A percentile compares a stretch with the other conserved stretches of the same genome.
phyloP scores from a whole-genome alignment of 2,888 invertebrate genomes.

The Dasysyrphus albostriatus region DNA sequence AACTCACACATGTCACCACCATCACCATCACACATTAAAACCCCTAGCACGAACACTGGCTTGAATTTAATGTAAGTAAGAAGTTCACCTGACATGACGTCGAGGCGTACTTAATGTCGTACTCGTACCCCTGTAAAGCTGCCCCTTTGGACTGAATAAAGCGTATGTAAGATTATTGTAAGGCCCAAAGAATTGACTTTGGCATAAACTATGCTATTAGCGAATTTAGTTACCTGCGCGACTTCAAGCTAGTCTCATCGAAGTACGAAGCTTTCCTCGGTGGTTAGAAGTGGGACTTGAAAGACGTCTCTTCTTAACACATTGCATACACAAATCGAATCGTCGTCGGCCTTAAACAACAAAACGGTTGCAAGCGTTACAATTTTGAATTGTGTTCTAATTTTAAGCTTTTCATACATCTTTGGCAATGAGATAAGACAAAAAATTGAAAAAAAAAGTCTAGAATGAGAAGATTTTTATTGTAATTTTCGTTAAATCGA shows the following conservation, averaged over 20 bases:
- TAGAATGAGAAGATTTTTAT: constrained; percentile 45
- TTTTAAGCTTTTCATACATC: neutral
- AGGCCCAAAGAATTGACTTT: constrained; percentile 72
- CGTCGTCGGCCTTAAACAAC: constrained; percentile 18
- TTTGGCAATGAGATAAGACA: constrained; percentile 17
- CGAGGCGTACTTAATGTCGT: constrained; percentile 10
- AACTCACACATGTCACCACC: constrained; percentile 15
- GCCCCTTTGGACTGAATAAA: constrained; percentile 20
- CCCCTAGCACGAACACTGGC: constrained; percentile 27
- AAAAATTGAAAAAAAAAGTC: neutral
- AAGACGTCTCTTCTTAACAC: neutral
- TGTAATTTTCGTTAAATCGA: constrained; percentile 23
- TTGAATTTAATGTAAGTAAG: neutral
- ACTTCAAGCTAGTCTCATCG: constrained; percentile 76
- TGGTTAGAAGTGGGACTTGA: constrained; percentile 46
- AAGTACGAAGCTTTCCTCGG: constrained; percentile 70
- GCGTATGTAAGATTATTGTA: constrained; percentile 26
- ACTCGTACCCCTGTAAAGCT: constrained; percentile 64
- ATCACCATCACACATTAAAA: constrained; percentile 10
- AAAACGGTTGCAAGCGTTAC: constrained; percentile 37
- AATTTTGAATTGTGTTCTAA: constrained; percentile 38
- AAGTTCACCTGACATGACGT: constrained; percentile 32
- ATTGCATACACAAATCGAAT: neutral
- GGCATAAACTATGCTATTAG: constrained; percentile 73
- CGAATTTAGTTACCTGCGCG: constrained; percentile 77